Conservation (phyloP, 35 echinoderm and acorn worm species). For the Heliocidaris erythrogramma region DNA sequence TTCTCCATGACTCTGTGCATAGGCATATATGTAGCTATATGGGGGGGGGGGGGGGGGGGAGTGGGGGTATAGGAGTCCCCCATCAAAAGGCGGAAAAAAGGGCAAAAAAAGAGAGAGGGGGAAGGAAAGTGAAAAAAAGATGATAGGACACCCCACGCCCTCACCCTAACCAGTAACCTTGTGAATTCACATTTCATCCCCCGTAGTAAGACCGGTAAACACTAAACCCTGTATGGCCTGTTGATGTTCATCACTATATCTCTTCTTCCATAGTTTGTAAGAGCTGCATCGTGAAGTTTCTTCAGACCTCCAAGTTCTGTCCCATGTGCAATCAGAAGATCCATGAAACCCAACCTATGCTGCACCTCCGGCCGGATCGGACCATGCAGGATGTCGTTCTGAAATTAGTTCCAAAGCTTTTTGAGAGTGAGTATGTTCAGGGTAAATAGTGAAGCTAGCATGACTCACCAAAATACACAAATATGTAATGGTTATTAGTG, state of each 20-base stretch:
- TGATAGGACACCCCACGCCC: no score
- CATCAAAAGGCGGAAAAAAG: no score
- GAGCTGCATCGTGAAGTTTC: constrained; percentile 98
- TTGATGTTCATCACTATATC: not conserved
- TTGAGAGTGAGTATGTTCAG: constrained; percentile 70
- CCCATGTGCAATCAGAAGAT: constrained; percentile 99
- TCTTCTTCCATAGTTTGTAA: constrained; percentile 83
- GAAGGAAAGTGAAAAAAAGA: no score
- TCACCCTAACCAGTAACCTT: no score
- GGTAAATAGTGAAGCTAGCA: no score
- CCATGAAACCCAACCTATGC: constrained; percentile 94
- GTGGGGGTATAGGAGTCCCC: no score
- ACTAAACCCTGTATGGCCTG: not conserved
- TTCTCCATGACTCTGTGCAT: no score
- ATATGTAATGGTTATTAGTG: no score
- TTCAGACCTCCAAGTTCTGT: constrained; percentile 97
- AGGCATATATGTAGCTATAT: not conserved
- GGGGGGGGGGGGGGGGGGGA: not conserved
- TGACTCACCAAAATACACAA: no score
- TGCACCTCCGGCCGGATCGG: constrained; percentile 89
- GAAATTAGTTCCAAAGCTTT: constrained; percentile 85
- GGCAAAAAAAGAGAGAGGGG: no score
- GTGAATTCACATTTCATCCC: not conserved
- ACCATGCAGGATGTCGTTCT: constrained; percentile 98
- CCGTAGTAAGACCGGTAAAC: no score